Evolutionary conservation across 2,113 vertebrate genomes (phyloP).

Genomic region (Thinocorus orbignyianus): DNA sequence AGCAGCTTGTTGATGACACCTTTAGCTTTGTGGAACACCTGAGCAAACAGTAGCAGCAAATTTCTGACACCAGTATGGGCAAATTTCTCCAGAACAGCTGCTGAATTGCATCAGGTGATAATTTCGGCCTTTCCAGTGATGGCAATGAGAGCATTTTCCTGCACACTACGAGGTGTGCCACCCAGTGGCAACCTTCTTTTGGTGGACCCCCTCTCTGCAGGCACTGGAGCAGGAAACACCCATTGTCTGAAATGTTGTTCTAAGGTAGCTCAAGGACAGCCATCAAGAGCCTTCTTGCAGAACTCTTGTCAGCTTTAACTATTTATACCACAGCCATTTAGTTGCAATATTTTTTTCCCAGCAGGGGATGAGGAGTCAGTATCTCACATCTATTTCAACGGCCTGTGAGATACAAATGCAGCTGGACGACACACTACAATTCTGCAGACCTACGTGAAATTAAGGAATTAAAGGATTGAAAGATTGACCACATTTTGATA

Average conservation of each 20-base stretch:
- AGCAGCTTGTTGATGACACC: not conserved
- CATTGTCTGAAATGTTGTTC: not conserved
- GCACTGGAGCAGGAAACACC: not conserved
- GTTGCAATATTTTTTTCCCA: not conserved
- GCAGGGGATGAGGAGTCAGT: not conserved
- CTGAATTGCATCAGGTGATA: not conserved
- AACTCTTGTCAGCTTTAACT: not conserved
- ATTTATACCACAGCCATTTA: slow-evolving; percentile 26
- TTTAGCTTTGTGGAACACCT: not conserved
- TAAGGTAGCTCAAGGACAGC: not conserved
- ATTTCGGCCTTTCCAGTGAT: not conserved
- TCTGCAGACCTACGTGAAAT: not conserved
- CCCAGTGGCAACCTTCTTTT: slow-evolving; percentile 21
- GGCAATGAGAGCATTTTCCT: not conserved
- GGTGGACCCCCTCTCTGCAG: not conserved
- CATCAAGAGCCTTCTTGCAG: not conserved
- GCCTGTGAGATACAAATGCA: not conserved
- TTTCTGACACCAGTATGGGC: not conserved
- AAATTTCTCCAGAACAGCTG: not conserved
- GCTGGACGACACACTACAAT: not conserved
- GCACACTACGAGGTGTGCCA: slow-evolving; percentile 37
- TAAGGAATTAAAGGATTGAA: not conserved
- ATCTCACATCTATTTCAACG: slow-evolving; percentile 15
- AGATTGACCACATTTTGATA: not conserved
- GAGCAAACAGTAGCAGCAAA: not conserved